Evolutionary conservation across 2,797 vertebrate genomes (phyloP).

Genomic region (Artibeus lituratus): DNA sequence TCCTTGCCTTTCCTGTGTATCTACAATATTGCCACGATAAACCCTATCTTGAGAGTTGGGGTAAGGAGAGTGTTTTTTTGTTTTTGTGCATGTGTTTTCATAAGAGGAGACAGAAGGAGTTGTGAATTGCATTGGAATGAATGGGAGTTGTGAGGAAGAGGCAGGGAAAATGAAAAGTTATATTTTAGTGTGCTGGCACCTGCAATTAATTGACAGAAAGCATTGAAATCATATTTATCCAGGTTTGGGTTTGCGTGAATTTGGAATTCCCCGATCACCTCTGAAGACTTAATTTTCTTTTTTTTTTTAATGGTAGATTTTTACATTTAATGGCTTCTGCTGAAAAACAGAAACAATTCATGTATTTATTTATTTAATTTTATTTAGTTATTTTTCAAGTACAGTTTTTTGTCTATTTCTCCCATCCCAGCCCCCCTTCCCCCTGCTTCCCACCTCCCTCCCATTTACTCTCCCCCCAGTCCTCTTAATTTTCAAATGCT

Average conservation of each 20-base stretch:
- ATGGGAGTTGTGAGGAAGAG: neutral
- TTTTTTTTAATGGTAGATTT: too few relatives aligned
- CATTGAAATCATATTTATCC: neutral
- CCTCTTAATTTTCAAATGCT: neutral
- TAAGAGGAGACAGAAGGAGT: neutral
- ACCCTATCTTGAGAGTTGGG: neutral
- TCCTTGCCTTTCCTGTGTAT: neutral
- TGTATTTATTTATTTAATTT: too few relatives aligned
- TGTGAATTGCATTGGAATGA: neutral
- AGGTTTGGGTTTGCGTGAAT: neutral
- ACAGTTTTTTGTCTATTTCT: too few relatives aligned
- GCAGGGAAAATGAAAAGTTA: neutral
- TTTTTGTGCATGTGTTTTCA: neutral
- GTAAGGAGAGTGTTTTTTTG: neutral
- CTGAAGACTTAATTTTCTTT: conserved; percentile 17
- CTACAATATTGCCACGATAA: neutral
- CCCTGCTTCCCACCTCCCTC: too few relatives aligned
- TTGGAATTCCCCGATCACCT: conserved; percentile 21
- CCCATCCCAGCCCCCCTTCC: too few relatives aligned
- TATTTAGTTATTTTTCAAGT: too few relatives aligned
- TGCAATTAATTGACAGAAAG: neutral
- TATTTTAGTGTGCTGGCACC: neutral
- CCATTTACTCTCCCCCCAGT: too few relatives aligned
- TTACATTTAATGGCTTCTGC: too few relatives aligned
- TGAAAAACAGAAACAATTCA: too few relatives aligned